Evolutionary conservation across 1,140 invertebrate species (phyloP), one percentile per base, ranked within the genome.

Genomic region (Caenorhabditis tropicalis): DNA sequence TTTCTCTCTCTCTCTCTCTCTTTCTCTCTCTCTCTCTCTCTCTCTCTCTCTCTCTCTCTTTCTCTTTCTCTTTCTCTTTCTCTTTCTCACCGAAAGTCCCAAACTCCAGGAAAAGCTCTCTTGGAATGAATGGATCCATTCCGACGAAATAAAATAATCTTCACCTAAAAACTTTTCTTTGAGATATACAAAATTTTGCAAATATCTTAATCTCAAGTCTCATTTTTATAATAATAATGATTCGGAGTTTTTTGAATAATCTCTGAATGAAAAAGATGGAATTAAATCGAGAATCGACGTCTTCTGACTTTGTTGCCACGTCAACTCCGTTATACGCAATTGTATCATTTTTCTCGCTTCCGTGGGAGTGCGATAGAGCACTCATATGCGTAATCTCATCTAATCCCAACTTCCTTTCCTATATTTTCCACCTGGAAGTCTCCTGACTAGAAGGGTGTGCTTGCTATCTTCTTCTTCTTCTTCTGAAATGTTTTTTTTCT

Each of bases 371-470:
- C 6, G 27, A 56, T 21, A 53, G 46, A 81, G 48, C 29, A 81
- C 1, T 4, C 10, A 31, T 31, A 56, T 46, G 48, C 48, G 51
- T 53, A 81, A 53, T 81, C 48, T 51, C 46, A 56, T 81, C 31
- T 81, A 51, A 56, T 43, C 33, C 36, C 9, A 43, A 74, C 15
- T 74, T 79, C 21, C 39, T 33, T 81, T 51, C n/a, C 10, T 81
- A 43, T 31, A 15, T 81, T 48, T 51, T 81, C 29, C 46, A 56
- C 51, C 48, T 53, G 48, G 79, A 81, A 53, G 79, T 51, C 39
- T 27, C 29, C 24, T 51, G 74, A 49, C 74, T 49, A 31, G 48
- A 74, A 43, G 65, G 33, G 65, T 46, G 65, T 74, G 65, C 31
- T 15, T 70, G 12, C 27, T 27, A 27, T 74, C 27, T 29, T 65